Percentiles rank a stretch among this genome's conserved stretches.
phyloP scores from a whole-genome alignment of 2,888 invertebrate genomes.

The Chaetogeoica ovagalla region DNA sequence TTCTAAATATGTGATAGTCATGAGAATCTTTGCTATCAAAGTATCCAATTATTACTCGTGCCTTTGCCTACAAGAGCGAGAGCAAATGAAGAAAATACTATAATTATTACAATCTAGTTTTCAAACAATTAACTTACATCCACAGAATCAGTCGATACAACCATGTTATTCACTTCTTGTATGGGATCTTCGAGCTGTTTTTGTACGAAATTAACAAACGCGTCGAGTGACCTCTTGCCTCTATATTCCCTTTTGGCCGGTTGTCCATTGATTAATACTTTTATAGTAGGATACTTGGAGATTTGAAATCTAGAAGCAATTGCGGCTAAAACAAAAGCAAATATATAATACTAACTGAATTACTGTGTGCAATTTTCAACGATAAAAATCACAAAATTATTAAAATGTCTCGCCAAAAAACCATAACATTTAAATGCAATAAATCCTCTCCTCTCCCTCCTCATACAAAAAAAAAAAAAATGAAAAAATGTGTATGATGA shows the following conservation, averaged over 20 bases:
- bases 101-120: no score
- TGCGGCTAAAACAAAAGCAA: conserved; percentile 61
- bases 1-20: conserved; percentile 75
- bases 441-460: no score
- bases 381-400: no score
- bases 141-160: conserved; percentile 25
- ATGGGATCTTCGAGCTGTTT: conserved; percentile 88
- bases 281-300: conserved; percentile 97
- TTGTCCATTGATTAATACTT: conserved; percentile 87
- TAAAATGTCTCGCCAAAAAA: no score
- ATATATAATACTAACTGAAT: background rate
- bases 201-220: conserved; percentile 83
- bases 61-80: conserved; percentile 61
- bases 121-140: conserved; percentile 27
- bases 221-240: conserved; percentile 84
- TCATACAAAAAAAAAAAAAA: no score
- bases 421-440: no score
- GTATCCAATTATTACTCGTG: conserved; percentile 85
- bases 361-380: no score
- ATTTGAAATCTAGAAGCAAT: conserved; percentile 92
- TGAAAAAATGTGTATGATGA: no score
- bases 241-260: conserved; percentile 89
- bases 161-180: conserved; percentile 71
- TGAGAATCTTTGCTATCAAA: conserved; percentile 80
- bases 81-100: no score